Percentiles rank a stretch among this genome's conserved stretches.
Conservation (phyloP, 2,888 invertebrate genomes). For the Chaitophorus viminalis region DNA sequence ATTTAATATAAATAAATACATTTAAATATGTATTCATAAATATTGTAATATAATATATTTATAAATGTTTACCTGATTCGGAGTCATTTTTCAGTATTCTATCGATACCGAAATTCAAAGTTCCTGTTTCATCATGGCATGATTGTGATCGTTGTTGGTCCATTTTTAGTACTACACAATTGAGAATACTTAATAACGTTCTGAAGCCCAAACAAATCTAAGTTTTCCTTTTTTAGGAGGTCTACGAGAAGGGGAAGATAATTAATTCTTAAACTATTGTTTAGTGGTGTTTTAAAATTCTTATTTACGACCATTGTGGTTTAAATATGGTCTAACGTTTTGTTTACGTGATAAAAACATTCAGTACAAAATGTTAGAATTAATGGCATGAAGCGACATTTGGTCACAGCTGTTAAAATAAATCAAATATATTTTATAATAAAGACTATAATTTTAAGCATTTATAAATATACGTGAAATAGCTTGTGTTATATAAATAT, state of each 20-base stretch:
- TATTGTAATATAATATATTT: not conserved
- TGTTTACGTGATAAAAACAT: slow-evolving; percentile 30
- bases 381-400: slow-evolving; percentile 3
- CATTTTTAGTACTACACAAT: slow-evolving; percentile 56
- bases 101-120: slow-evolving; percentile 47
- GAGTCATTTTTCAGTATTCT: slow-evolving; percentile 39
- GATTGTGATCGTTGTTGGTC: slow-evolving; percentile 7
- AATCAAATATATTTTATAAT: slow-evolving; percentile 2
- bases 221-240: not conserved
- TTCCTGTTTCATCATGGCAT: not conserved
- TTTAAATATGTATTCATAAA: not conserved
- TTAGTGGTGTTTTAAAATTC: slow-evolving; percentile 9
- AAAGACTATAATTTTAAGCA: not conserved
- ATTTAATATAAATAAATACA: not conserved
- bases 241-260: slow-evolving; percentile 46
- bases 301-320: slow-evolving; percentile 55
- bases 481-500: not conserved
- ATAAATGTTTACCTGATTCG: slow-evolving; percentile 39
- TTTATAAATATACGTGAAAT: not conserved
- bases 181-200: slow-evolving; percentile 9
- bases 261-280: slow-evolving; percentile 37
- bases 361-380: slow-evolving; percentile 1
- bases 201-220: not conserved
- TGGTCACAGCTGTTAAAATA: slow-evolving; percentile 47
- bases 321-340: slow-evolving; percentile 17